These are phyloP conservation scores for Sitta europaea DNA, from an alignment of 2,113 vertebrate genomes.

Conservation along the genomic window DNA sequence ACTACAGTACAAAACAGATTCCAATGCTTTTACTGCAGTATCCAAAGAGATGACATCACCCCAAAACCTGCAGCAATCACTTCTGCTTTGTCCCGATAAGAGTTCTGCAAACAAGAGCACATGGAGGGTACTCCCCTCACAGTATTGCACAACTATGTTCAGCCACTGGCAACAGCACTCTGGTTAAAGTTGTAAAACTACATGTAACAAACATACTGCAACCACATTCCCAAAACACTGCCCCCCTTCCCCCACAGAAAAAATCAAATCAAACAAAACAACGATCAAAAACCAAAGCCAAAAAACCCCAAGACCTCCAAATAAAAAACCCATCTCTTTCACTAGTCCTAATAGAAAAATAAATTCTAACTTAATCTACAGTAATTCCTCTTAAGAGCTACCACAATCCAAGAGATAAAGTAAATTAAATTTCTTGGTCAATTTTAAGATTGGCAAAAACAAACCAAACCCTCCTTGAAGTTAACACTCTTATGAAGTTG, in stretches of 20 bases:
- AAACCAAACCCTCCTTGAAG: neutral
- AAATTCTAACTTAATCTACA: neutral
- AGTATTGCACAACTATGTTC: accelerated
- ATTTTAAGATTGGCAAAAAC: neutral
- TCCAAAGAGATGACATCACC: neutral
- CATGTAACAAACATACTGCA: neutral
- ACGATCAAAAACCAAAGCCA: neutral
- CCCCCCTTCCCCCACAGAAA: accelerated
- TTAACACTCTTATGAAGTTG: neutral
- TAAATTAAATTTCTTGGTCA: neutral
- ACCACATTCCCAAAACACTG: neutral
- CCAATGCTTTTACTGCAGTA: neutral
- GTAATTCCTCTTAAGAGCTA: neutral
- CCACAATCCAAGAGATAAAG: neutral
- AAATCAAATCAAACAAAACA: neutral
- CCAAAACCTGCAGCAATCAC: neutral
- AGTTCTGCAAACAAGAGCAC: neutral
- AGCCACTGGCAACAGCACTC: neutral
- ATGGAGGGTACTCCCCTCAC: neutral
- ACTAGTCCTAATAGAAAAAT: neutral
- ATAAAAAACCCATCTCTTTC: neutral
- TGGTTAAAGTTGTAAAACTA: neutral
- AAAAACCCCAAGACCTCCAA: neutral
- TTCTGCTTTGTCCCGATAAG: neutral
- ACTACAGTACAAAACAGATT: neutral